These are phyloP conservation scores for Macropis europaea DNA, from an alignment of 2,888 invertebrate genomes.

Conservation along the genomic window DNA sequence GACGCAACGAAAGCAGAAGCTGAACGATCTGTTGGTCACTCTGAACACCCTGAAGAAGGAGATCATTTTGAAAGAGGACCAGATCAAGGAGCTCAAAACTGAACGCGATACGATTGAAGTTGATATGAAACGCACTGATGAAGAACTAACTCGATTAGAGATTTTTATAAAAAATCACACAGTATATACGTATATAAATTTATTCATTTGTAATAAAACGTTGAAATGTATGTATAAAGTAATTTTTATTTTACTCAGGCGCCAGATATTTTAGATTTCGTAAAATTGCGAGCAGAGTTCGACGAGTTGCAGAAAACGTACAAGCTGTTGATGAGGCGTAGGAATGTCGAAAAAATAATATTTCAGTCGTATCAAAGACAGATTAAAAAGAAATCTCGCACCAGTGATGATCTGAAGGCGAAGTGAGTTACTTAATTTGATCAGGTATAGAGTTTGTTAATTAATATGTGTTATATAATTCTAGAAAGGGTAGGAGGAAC, in stretches of 20 bases:
- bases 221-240: not conserved
- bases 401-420: not conserved
- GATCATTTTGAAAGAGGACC: constrained; percentile 78
- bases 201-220: not conserved
- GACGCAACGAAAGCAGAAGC: constrained; percentile 82
- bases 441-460: not conserved
- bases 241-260: constrained; percentile 64
- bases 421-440: not conserved
- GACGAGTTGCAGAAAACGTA: constrained; percentile 80
- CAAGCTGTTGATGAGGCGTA: constrained; percentile 74
- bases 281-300: constrained; percentile 81
- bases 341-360: constrained; percentile 58
- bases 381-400: not conserved
- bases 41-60: constrained; percentile 79
- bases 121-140: constrained; percentile 80
- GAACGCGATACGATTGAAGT: constrained; percentile 77
- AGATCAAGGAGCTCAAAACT: constrained; percentile 79
- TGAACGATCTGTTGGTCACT: constrained; percentile 81
- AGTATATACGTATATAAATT: not conserved
- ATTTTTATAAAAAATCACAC: constrained; percentile 32
- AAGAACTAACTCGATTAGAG: constrained; percentile 21
- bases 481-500: not conserved
- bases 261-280: constrained; percentile 83
- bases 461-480: not conserved
- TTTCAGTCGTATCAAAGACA: constrained; percentile 3